Base-by-base conservation (phyloP, 2,888 invertebrate species). In the Suillia variegata region DNA sequence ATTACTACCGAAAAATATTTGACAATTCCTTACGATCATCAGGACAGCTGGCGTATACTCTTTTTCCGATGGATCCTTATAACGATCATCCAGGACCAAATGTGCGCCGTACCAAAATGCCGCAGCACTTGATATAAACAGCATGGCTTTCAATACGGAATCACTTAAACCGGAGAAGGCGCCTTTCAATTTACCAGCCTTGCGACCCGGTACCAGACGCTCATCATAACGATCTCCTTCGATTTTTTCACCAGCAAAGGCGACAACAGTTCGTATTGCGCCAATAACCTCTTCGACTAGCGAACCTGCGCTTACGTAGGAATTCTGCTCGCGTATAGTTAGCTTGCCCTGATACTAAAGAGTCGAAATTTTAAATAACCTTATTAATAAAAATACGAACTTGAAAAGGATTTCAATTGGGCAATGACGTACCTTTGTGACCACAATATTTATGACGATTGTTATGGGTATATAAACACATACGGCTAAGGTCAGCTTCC, bases 401-500 rank as follows among this genome's bases (percentile, higher is more conserved):
- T 2, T 4, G 10, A 1, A 24, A 49, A 24, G 17, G 47, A n/a
- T 17, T 17, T 8, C 18, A 49, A 49, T 22, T 21, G 49, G 13
- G 24, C 13, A 49, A 49, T 49, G 13, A 13, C n/a, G 13, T 61
- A 74, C 91, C 86, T 88, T 89, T 2, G 92, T 88, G 31, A 94
- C 89, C 4, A 91, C 74, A 2, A 87, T 87, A 13, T 92, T 91
- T 1, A 90, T 85, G 2, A 87, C 83, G 5, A 90, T 88, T 42
- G 93, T 85, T 33, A 93, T 77, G 0, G 94, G 94, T 12, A 91
- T 87, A 59, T 90, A 88, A 15, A 89, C 86, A 61, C 93, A 80
- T 57, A 93, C 88, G 45, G 93, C 89, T 24, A 93, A 81, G 0
- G 94, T 92, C 57, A 95, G 82, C 75, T 93, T 88, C 94, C 94